A percentile compares a stretch with the other conserved stretches of the same genome.
Conservation (phyloP, 2,797 vertebrate species). For the Coracias cyanogaster region DNA sequence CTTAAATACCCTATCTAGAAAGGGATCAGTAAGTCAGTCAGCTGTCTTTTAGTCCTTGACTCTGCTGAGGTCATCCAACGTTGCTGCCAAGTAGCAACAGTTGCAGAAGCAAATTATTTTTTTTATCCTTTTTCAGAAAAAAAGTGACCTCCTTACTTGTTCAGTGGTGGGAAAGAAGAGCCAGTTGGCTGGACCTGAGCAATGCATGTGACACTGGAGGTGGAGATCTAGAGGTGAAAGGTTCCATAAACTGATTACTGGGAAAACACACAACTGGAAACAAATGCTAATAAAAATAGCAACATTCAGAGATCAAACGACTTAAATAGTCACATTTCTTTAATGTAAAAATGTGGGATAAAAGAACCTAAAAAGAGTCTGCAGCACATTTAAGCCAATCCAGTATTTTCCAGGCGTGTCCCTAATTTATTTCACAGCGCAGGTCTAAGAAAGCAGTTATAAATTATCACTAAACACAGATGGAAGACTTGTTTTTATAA, state of each 20-base stretch:
- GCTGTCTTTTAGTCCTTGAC: not conserved
- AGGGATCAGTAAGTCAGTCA: not conserved
- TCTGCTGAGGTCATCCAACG: not conserved
- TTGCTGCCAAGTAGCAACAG: not conserved
- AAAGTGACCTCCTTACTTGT: not conserved
- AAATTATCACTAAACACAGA: not conserved
- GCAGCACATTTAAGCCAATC: not conserved
- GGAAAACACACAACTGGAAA: constrained; percentile 58
- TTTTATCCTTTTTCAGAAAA: not conserved
- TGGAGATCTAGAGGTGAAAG: constrained; percentile 26
- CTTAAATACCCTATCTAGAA: not conserved
- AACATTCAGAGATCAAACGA: constrained; percentile 35
- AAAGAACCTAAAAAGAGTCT: not conserved
- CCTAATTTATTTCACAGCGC: constrained; percentile 7
- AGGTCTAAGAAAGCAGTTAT: not conserved
- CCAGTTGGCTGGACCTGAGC: constrained; percentile 34
- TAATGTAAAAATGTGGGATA: constrained; percentile 24
- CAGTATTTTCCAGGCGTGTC: not conserved
- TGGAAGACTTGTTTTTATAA: not conserved
- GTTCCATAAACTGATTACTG: not conserved
- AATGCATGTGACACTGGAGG: not conserved
- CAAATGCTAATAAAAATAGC: constrained; percentile 51
- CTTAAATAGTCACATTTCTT: constrained; percentile 50
- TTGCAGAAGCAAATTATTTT: not conserved
- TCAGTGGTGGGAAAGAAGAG: constrained; percentile 29